These are phyloP conservation scores for Eriosoma lanigerum DNA, from an alignment of 1,140 invertebrate species.

Conservation along the genomic window DNA sequence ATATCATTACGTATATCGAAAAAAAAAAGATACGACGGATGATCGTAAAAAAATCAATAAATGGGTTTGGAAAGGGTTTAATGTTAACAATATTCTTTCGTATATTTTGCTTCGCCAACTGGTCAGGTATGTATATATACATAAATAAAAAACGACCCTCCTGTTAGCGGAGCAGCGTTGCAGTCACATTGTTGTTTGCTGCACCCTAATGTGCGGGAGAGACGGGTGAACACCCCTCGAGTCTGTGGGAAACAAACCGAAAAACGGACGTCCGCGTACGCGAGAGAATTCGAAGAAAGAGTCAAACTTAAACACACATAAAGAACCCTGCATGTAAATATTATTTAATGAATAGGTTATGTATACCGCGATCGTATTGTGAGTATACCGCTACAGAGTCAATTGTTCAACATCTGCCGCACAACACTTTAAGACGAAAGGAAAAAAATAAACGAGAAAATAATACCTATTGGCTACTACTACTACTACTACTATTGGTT, in stretches of 20 bases:
- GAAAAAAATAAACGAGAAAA: no score
- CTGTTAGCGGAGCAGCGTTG: background rate
- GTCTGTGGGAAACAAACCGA: slow-evolving; percentile 32
- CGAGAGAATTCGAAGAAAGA: background rate
- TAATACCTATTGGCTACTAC: no score
- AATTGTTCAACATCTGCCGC: background rate
- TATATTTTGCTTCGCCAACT: background rate
- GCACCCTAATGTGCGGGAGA: slow-evolving; percentile 7
- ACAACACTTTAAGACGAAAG: no score
- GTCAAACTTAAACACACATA: background rate
- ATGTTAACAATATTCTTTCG: background rate
- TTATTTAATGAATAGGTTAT: slow-evolving; percentile 7
- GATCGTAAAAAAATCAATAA: background rate
- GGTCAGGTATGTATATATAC: slow-evolving; percentile 11
- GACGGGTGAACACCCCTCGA: slow-evolving; percentile 3
- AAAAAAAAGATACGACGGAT: no score
- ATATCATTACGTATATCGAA: no score
- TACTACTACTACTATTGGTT: no score
- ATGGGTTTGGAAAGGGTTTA: background rate
- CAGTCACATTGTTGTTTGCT: background rate
- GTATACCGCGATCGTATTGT: background rate
- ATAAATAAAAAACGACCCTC: background rate
- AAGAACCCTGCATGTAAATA: background rate
- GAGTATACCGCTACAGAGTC: background rate
- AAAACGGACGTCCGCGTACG: slow-evolving; percentile 27